These are phyloP conservation scores for Eucriotettix oculatus DNA, from an alignment of 2,888 invertebrate genomes.

Conservation along the genomic window DNA sequence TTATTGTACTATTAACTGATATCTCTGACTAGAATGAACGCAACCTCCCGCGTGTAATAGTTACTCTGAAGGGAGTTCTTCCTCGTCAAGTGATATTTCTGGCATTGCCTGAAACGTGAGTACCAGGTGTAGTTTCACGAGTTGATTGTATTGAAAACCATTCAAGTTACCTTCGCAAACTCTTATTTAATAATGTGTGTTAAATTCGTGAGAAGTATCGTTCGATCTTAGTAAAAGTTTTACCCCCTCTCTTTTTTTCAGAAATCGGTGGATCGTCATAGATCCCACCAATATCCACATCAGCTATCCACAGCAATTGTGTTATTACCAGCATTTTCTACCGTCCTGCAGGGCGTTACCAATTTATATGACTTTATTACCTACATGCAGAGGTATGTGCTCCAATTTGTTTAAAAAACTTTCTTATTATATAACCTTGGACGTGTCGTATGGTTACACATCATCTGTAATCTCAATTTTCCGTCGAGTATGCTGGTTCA, in stretches of 20 bases:
- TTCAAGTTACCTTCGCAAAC: too few relatives aligned
- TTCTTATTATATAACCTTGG: too few relatives aligned
- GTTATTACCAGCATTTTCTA: slow-evolving; percentile 15
- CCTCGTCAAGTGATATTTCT: background rate
- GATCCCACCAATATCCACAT: slow-evolving; percentile 4
- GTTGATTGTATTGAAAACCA: background rate
- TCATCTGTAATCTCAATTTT: too few relatives aligned
- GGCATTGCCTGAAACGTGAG: background rate
- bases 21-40: background rate
- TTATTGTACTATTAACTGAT: background rate
- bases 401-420: too few relatives aligned
- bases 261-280: slow-evolving; percentile 6
- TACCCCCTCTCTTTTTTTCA: background rate
- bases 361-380: slow-evolving; percentile 92
- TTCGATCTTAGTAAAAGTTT: background rate
- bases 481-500: too few relatives aligned
- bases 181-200: too few relatives aligned
- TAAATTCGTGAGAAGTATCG: too few relatives aligned
- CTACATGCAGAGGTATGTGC: slow-evolving; percentile 70
- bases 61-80: background rate
- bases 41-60: background rate
- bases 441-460: too few relatives aligned
- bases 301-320: background rate
- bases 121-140: background rate
- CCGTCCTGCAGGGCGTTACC: slow-evolving; percentile 78